Conservation (phyloP, 2,113 vertebrate species). For the Clupea harengus region DNA sequence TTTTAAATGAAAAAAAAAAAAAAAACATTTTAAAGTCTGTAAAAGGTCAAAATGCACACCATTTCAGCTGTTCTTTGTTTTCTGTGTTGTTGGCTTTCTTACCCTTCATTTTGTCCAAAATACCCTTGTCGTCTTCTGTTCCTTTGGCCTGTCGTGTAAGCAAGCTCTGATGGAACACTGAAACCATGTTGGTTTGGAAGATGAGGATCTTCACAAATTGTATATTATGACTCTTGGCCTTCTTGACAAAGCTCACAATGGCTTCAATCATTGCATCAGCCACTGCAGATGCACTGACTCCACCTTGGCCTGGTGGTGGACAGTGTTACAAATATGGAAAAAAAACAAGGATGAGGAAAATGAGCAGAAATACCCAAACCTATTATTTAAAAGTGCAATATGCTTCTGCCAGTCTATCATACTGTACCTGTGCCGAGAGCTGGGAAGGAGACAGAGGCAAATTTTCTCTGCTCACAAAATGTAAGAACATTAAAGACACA, state of each 20-base stretch:
- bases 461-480: constrained; percentile 67
- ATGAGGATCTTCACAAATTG: constrained; percentile 79
- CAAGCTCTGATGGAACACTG: constrained; percentile 76
- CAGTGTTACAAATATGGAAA: neutral
- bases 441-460: constrained; percentile 78
- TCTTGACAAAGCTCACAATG: constrained; percentile 74
- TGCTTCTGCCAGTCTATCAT: neutral
- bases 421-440: constrained; percentile 87
- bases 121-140: fast-evolving
- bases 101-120: constrained; percentile 54
- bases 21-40: neutral
- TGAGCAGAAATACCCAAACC: too few relatives aligned
- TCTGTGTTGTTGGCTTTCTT: constrained; percentile 41
- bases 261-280: constrained; percentile 78
- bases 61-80: neutral
- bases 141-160: constrained; percentile 60
- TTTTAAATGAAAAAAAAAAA: constrained; percentile 21
- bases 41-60: neutral
- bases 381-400: too few relatives aligned
- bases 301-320: constrained; percentile 71
- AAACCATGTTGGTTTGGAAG: constrained; percentile 74
- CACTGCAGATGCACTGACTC: constrained; percentile 63
- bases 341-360: too few relatives aligned
- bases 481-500: constrained; percentile 64
- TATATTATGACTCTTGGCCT: constrained; percentile 50